Evolutionary conservation across 2,797 vertebrate genomes (phyloP), one percentile per base, ranked within the genome.

Genomic region (Scarus forsteni): DNA sequence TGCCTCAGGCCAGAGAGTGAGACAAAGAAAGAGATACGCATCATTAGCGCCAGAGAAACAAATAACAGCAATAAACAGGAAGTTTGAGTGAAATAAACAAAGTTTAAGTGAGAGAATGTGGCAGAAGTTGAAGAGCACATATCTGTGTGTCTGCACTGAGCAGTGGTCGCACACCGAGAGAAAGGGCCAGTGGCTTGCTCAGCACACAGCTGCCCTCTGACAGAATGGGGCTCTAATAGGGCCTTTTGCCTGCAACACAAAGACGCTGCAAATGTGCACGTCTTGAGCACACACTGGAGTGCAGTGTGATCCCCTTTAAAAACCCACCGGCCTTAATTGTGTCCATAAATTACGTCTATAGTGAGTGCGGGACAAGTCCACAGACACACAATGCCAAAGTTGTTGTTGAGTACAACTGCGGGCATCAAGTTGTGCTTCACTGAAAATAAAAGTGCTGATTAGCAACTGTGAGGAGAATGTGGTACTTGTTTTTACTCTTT

Each of bases 211-310:
- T 94, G 91, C 90, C 81, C 81, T 79, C 85, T 74, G 81, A 85
- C 85, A 92, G 89, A 92, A 93, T 90, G 83, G 86, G 82, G 84
- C 85, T 88, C 90, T 92, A 92, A 93, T 89, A 86, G 88, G 85
- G 80, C 89, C 89, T 90, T 93, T 93, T 76, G 89, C 88, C 81
- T 84, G 75, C 79, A 69, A 90, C 92, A 94, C 93, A 94, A 93
- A 93, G 87, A 80, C 87, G 27, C 73, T 86, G 89, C 90, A 84
- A 92, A 91, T 91, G 88, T 84, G 84, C 59, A 70, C 78, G 74
- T 88, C 92, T 89, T 91, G 75, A 91, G 79, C 86, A 89, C 90
- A 90, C 87, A 90, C 81, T 85, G 78, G 75, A 84, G 83, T 75
- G 75, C 84, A 80, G 80, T 89, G 74, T 53, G 71, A 80, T 84